Base-by-base conservation (phyloP, 2,888 invertebrate species). In the Slavum lentiscoides region DNA sequence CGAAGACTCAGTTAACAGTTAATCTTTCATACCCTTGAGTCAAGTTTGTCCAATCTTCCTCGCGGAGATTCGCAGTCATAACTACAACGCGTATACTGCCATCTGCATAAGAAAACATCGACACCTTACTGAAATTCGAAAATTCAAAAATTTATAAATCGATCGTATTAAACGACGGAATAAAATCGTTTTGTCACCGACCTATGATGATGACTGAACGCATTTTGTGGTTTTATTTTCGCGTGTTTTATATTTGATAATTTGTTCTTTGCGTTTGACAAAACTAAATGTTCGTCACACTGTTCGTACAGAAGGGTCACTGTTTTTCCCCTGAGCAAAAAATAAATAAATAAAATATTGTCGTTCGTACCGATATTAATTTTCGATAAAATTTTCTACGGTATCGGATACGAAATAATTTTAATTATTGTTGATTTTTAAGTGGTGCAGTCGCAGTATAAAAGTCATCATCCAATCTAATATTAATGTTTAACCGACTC, bases 31-130 rank as follows among this genome's bases (percentile, higher is more conserved):
- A 94, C 91, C 96, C 96, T 87, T 98, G 97, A 0, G 96, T 95
- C 84, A 96, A 91, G 86, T 97, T 94, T 85, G 93, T 91, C 98
- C 98, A 98, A 87, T 98, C 98, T 83, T 93, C 92, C 39, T 91
- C 89, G 84, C 97, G 93, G 6, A 98, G 88, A 88, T 98, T 98
- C 0, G 97, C 96, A 0, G 97, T 97, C 0, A 94, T 94, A 55
- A 98, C 90, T 0, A 96, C 92, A 9, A 98, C 91, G 17, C 97
- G 88, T 75, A 97, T 87, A 0, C 94, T 94, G 0, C 91, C 90
- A 84, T 96, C 92, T 83, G 90, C 92, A 85, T 97, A 97, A 72
- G 91, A 90, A 0, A 97, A 88, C 0, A 98, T 86, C 89, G 95
- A 95, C 90, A 97, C 90, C 89, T 98, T 97, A 0, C 92, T 92